Base-by-base conservation (phyloP, 2,888 invertebrate species). In the Thera britannica region DNA sequence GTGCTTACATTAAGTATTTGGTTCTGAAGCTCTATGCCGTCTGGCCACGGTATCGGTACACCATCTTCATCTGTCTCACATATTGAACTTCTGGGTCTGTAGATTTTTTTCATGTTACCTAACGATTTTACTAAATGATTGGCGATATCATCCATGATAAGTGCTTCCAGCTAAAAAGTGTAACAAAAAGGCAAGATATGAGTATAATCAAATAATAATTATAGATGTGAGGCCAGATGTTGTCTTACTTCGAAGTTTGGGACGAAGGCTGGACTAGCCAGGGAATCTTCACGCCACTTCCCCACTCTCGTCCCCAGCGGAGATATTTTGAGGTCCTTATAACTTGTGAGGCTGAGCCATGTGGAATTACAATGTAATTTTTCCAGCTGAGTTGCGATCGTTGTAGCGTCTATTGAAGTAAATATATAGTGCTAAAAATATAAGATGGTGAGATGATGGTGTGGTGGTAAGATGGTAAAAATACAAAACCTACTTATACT, bases 91-190 rank as follows among this genome's bases (percentile, higher is more conserved):
- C 80, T 74, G 41, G 83, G 86, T 58, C 76, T 77, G 12, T 77
- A 56, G 57, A 66, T 72, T 35, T 82, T 78, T 49, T 58, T 58
- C 58, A 85, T 74, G 3, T 74, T 74, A 56, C 84, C 79, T 2
- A 90, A 72, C 4, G 92, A 83, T 72, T 85, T 83, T 3, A 87
- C 73, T 1, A 93, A 67, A 65, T 93, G 93, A 69, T 87, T 89
- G 35, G 90, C 86, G 67, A 92, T 82, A 66, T 93, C 93, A 65
- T 90, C 87, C 87, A 91, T 85, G 62, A 93, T 77, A 8, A 93
- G 76, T 0, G 88, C 84, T 73, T 91, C 92, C 9, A 84, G 77
- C 93, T 93, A 75, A 35, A 44, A 73, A 55, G 7, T 12, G n/a
- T 7, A 52, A 12, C 0, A 4, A 49, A 35, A 58, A 35, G 46